Base-by-base conservation (phyloP, 2,797 vertebrate species). In the Galaxias olidus region DNA sequence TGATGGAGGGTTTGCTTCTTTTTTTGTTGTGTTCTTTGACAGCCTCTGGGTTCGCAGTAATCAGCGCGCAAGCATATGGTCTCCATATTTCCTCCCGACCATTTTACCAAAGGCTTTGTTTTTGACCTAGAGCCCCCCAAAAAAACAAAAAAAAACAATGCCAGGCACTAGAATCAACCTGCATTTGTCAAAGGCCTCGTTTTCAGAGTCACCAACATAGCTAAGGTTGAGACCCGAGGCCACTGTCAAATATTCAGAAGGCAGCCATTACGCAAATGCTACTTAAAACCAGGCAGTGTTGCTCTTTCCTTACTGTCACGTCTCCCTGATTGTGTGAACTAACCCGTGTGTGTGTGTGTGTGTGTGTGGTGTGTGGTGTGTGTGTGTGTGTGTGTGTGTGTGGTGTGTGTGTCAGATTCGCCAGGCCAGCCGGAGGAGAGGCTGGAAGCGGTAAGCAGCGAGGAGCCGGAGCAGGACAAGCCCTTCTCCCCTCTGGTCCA, bases 381-480 rank as follows among this genome's bases (percentile, higher is more conserved):
- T 18, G n/a, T 42, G 18, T 72, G 58, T 19, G 10, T 61, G 55
- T 73, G 4, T 73, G 46, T 44, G 53, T 41, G 56, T 73, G 66
- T 78, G 67, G 67, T 63, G 19, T 41, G 8, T 77, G 15, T 75
- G 66, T 53, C 90, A 96, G 95, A 96, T 86, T 86, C 92, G 86
- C 93, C 94, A 90, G 93, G 93, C 75, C 94, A 94, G 46, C 88
- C 80, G 69, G 83, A 83, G 81, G 87, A 89, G 76, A 74, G 61
- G 61, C 68, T 74, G 78, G 86, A 88, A 66, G 73, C 81, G 59
- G 73, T 77, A 73, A 78, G 80, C 72, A 71, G 75, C 75, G 88
- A 91, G 65, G 84, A 68, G 66, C 84, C 83, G 70, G 86, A 94
- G 80, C 84, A 89, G 77, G 87, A 90, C 84, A 90, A 87, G 79